Conservation (phyloP, 1,140 invertebrate genomes). For the Pissodes strobi region DNA sequence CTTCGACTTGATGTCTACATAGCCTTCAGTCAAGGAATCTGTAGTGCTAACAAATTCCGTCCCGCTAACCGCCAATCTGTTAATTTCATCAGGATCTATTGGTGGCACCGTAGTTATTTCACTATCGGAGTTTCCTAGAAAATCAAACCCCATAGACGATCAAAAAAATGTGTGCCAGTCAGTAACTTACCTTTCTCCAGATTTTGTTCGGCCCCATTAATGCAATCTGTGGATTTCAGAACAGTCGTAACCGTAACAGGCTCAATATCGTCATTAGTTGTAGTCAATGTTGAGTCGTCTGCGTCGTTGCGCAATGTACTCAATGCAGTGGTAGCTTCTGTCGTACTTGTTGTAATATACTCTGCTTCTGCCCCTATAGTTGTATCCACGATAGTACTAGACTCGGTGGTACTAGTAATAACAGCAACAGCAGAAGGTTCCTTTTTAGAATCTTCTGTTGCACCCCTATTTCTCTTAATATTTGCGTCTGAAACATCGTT, state of each 20-base stretch:
- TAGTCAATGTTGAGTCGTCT: neutral
- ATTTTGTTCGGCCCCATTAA: constrained; percentile 12
- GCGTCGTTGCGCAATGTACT: constrained; percentile 13
- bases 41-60: constrained; percentile 23
- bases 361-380: neutral
- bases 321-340: constrained; percentile 1
- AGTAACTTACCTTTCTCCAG: constrained; percentile 5
- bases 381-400: neutral
- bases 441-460: neutral
- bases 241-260: constrained; percentile 43
- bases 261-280: neutral
- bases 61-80: constrained; percentile 33
- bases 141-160: neutral
- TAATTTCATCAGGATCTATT: constrained; percentile 32
- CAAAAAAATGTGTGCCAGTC: too few relatives aligned
- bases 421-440: too few relatives aligned
- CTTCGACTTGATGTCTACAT: constrained; percentile 27
- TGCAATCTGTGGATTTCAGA: constrained; percentile 49
- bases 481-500: too few relatives aligned
- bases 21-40: neutral
- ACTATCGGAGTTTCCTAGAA: constrained; percentile 1
- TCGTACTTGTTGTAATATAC: neutral
- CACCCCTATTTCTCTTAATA: neutral
- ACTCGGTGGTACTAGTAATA: neutral
- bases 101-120: constrained; percentile 30